Evolutionary conservation across 1,140 invertebrate species (phyloP).

Genomic region (Rhyzopertha dominica): DNA sequence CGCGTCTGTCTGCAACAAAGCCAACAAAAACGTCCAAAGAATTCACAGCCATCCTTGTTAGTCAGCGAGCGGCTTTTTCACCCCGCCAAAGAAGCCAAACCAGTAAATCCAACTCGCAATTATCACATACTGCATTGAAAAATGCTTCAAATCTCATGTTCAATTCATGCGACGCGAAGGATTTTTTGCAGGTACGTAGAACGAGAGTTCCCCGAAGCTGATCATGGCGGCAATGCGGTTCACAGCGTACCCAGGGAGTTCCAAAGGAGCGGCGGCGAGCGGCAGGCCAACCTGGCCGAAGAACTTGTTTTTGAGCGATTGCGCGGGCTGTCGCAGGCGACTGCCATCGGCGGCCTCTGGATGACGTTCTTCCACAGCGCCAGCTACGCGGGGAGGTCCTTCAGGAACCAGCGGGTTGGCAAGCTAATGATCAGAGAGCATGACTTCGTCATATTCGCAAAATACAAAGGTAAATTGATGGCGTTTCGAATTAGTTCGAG

Average conservation of each 20-base stretch:
- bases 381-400: constrained; percentile 40
- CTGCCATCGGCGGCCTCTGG: constrained; percentile 27
- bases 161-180: constrained; percentile 19
- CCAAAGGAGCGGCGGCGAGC: constrained; percentile 33
- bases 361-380: constrained; percentile 40
- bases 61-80: too few relatives aligned
- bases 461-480: constrained; percentile 32
- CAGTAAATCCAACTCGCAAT: too few relatives aligned
- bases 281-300: constrained; percentile 40
- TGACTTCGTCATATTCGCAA: constrained; percentile 43
- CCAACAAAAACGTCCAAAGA: too few relatives aligned
- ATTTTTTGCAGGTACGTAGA: constrained; percentile 34
- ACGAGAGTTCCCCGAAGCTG: constrained; percentile 35
- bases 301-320: constrained; percentile 33
- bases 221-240: constrained; percentile 13
- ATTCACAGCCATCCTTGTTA: too few relatives aligned
- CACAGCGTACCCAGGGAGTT: constrained; percentile 38
- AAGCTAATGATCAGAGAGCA: constrained; percentile 43
- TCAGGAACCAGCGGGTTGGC: constrained; percentile 37
- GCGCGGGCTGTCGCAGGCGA: constrained; percentile 16
- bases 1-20: too few relatives aligned
- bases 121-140: too few relatives aligned
- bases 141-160: constrained; percentile 15
- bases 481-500: neutral
- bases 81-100: too few relatives aligned